Conservation (phyloP, 2,113 vertebrate genomes). For the Channa maculata region DNA sequence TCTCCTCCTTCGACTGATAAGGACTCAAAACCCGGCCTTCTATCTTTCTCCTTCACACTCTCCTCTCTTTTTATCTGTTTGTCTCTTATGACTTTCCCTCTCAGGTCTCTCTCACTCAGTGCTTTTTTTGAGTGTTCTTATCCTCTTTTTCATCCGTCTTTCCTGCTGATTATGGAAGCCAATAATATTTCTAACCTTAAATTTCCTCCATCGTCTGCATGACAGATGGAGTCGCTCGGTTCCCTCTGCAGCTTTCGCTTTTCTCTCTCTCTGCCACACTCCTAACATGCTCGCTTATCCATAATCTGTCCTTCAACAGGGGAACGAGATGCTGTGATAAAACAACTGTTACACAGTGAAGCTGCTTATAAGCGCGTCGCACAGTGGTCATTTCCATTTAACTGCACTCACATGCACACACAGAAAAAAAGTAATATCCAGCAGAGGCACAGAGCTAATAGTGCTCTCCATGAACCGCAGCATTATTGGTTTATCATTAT, state of each 20-base stretch:
- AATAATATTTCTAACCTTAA: slow-evolving; percentile 48
- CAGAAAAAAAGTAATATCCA: neutral
- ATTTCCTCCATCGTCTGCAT: slow-evolving; percentile 17
- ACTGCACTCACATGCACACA: neutral
- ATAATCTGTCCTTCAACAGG: slow-evolving; percentile 50
- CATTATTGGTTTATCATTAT: no score
- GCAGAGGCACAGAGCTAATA: no score
- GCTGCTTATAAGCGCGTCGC: slow-evolving; percentile 62
- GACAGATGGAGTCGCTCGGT: slow-evolving; percentile 36
- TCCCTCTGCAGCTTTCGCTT: no score
- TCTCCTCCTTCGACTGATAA: slow-evolving; percentile 61
- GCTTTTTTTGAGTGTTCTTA: slow-evolving; percentile 20
- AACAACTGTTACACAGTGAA: slow-evolving; percentile 29
- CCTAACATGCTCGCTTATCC: slow-evolving; percentile 29
- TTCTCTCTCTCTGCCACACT: neutral
- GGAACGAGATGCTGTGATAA: slow-evolving; percentile 55
- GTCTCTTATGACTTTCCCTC: slow-evolving; percentile 10
- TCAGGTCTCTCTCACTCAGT: slow-evolving; percentile 11
- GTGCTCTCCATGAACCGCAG: no score
- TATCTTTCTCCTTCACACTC: slow-evolving; percentile 57
- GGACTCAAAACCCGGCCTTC: slow-evolving; percentile 26
- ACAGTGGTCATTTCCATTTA: slow-evolving; percentile 29
- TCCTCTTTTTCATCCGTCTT: neutral
- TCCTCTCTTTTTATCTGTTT: slow-evolving; percentile 39
- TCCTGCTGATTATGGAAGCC: slow-evolving; percentile 40